These are phyloP conservation scores for Aeoliscus strigatus DNA, from an alignment of 2,797 vertebrate genomes.

Conservation along the genomic window DNA sequence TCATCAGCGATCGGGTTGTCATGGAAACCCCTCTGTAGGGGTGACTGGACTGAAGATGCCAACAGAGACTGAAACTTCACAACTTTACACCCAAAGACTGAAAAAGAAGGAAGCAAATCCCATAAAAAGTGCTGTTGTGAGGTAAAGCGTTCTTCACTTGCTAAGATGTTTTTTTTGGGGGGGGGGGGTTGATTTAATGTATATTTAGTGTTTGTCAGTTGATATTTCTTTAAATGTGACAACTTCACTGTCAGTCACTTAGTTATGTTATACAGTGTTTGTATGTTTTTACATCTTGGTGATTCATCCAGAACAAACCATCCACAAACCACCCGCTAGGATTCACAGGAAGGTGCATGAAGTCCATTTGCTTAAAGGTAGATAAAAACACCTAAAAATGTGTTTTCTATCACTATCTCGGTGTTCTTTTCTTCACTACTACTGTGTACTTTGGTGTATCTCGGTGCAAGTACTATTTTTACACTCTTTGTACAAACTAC, in stretches of 20 bases:
- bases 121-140: slow-evolving; percentile 22
- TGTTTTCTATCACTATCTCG: slow-evolving; percentile 17
- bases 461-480: slow-evolving; percentile 23
- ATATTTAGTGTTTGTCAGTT: slow-evolving; percentile 40
- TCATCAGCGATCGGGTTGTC: slow-evolving; percentile 8
- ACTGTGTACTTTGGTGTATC: slow-evolving; percentile 30
- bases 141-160: slow-evolving; percentile 20
- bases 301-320: slow-evolving; percentile 32
- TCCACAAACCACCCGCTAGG: not conserved
- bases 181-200: slow-evolving; percentile 25
- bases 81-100: slow-evolving; percentile 10
- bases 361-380: not conserved
- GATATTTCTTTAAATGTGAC: slow-evolving; percentile 49
- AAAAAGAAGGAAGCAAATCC: not conserved
- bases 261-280: slow-evolving; percentile 45
- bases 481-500: slow-evolving; percentile 31
- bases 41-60: slow-evolving; percentile 25
- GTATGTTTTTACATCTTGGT: slow-evolving; percentile 44
- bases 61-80: slow-evolving; percentile 4
- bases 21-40: slow-evolving; percentile 22
- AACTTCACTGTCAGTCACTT: slow-evolving; percentile 24
- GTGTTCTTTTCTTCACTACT: slow-evolving; percentile 18
- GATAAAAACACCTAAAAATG: not conserved
- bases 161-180: slow-evolving; percentile 38
- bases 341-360: not conserved